Percentiles rank a stretch among this genome's conserved stretches.
phyloP scores from a whole-genome alignment of 2,888 invertebrate species.

The Phaedon cochleariae region DNA sequence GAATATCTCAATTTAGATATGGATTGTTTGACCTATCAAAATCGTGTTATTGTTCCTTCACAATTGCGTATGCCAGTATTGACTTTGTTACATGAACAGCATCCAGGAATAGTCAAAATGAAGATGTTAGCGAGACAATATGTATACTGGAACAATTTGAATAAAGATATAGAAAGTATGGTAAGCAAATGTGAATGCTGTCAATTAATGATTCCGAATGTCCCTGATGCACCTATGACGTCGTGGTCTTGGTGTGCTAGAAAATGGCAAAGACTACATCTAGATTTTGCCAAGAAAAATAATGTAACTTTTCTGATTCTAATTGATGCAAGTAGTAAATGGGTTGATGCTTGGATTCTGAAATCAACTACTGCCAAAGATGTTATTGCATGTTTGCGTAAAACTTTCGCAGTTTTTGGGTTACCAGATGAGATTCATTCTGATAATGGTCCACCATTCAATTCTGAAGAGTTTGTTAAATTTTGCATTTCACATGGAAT shows the following conservation, averaged over 20 bases:
- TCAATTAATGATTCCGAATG: not conserved
- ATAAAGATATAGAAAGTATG: slow-evolving; percentile 6
- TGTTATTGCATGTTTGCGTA: slow-evolving; percentile 26
- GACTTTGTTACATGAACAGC: slow-evolving; percentile 3
- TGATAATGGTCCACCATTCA: slow-evolving; percentile 43
- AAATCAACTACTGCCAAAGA: slow-evolving; percentile 24
- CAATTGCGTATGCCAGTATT: not conserved
- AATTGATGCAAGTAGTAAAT: slow-evolving; percentile 34
- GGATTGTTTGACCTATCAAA: not conserved
- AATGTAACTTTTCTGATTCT: slow-evolving; percentile 26
- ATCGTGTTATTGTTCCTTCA: not conserved
- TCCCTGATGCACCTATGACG: not conserved
- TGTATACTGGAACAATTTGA: slow-evolving; percentile 11
- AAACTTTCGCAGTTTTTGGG: slow-evolving; percentile 35
- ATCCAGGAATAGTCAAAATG: slow-evolving; percentile 12
- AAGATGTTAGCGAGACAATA: slow-evolving; percentile 12
- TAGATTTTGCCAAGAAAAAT: slow-evolving; percentile 1
- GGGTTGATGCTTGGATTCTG: slow-evolving; percentile 38
- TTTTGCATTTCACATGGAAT: slow-evolving; percentile 43
- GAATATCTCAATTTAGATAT: not conserved
- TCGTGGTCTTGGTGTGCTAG: slow-evolving; percentile 1
- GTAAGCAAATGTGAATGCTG: slow-evolving; percentile 14
- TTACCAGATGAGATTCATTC: slow-evolving; percentile 35
- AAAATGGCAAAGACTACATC: slow-evolving; percentile 15
- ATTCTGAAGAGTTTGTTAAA: slow-evolving; percentile 29